Base-by-base conservation (phyloP, 2,888 invertebrate genomes). In the Nebria brevicollis region DNA sequence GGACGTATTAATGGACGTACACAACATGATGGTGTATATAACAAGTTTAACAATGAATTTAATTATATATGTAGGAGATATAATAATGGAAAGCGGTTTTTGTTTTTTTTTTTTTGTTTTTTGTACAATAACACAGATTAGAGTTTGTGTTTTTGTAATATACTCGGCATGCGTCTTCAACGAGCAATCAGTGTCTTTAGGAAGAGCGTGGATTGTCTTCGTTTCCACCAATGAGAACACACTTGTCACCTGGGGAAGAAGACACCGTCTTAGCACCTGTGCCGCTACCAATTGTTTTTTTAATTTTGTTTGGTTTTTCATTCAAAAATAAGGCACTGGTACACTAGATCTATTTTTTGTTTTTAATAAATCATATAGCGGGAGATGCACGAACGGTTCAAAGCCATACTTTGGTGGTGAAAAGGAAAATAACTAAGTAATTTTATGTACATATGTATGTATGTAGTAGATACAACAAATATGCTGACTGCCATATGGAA, bases 181-280 rank as follows among this genome's bases (percentile, higher is more conserved):
- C 54, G 54, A 54, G 54, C 87, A 82, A 89, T 88, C 68, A 89
- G 89, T 83, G 89, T 85, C 65, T 88, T 89, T 84, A 84, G 85
- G 85, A 86, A 85, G 85, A 86, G 85, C 88, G 88, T 87, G 88
- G 88, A 87, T 86, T 91, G 87, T 92, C 92, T 91, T 94, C 94
- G 90, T 93, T 93, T 90, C 93, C 94, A 91, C 93, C 93, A 91
- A 94, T 94, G 90, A 94, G 93, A 90, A 93, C 94, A 91, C 94
- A 93, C 92, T 94, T 94, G 91, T 94, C 94, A 93, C 94, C 94
- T 94, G 92, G 91, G 92, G 91, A 92, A 92, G 92, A 93, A 91
- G 92, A 92, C 86, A 88, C 85, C 86, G 87, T 87, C 88, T 88
- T 88, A 88, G 86, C 85, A 86, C 85, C 84, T 87, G 75, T 41